Percentiles rank a stretch among this genome's conserved stretches.
These are phyloP conservation scores for Pyrgus malvae DNA, from an alignment of 2,888 invertebrate species.

Conservation along the genomic window DNA sequence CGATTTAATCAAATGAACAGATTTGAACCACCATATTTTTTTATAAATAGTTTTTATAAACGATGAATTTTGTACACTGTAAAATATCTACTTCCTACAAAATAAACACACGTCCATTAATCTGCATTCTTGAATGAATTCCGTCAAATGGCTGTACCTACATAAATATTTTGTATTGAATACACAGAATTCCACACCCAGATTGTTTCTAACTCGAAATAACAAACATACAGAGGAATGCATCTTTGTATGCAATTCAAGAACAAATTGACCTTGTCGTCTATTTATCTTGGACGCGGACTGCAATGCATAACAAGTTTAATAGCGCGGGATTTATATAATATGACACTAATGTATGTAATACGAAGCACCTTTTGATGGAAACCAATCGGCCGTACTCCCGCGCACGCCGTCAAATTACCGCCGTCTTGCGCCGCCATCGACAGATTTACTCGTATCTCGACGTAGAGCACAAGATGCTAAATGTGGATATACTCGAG, in stretches of 20 bases:
- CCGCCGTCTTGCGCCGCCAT: slow-evolving; percentile 42
- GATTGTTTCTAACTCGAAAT: slow-evolving; percentile 12
- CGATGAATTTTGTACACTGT: too few relatives aligned
- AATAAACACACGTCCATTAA: too few relatives aligned
- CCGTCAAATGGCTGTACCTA: too few relatives aligned
- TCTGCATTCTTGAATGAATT: too few relatives aligned
- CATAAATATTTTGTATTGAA: too few relatives aligned
- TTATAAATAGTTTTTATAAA: too few relatives aligned
- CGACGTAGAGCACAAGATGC: too few relatives aligned
- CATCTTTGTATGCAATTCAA: slow-evolving; percentile 10
- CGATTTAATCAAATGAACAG: too few relatives aligned
- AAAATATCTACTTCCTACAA: too few relatives aligned
- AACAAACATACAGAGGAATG: slow-evolving; percentile 28
- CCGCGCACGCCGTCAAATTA: slow-evolving; percentile 51
- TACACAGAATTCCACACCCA: slow-evolving; percentile 2
- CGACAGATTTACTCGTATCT: slow-evolving; percentile 70
- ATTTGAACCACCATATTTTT: too few relatives aligned
- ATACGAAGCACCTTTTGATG: slow-evolving; percentile 51
- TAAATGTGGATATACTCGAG: too few relatives aligned
- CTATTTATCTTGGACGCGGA: slow-evolving; percentile 49
- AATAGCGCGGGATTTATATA: slow-evolving; percentile 38
- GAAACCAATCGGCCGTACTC: slow-evolving; percentile 55
- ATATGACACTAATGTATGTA: slow-evolving; percentile 39
- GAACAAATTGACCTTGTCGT: slow-evolving; percentile 33
- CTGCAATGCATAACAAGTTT: slow-evolving; percentile 39